A percentile compares a stretch with the other conserved stretches of the same genome.
phyloP scores from a whole-genome alignment of 2,888 invertebrate species.

The Platycheirus albimanus region DNA sequence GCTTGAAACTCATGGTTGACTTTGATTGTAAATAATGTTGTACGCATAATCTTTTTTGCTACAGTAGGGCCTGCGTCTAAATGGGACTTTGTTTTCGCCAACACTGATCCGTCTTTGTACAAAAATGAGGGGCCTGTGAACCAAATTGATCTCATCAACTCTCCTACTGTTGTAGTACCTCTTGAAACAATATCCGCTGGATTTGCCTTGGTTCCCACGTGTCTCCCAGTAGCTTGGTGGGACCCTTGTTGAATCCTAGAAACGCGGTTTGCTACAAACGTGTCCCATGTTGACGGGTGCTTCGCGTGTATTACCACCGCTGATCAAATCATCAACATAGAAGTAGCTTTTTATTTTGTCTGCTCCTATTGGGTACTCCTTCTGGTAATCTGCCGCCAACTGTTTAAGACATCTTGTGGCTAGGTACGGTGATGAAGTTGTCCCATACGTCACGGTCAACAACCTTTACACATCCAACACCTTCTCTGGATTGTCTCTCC shows the following conservation, averaged over 20 bases:
- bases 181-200: background rate
- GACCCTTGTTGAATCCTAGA: background rate
- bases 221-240: conserved; percentile 6
- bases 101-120: background rate
- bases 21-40: no score
- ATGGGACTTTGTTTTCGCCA: background rate
- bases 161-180: background rate
- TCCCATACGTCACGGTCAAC: background rate
- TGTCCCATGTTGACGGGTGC: conserved; percentile 13
- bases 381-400: no score
- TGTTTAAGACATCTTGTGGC: no score
- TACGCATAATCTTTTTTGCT: no score
- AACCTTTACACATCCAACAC: background rate
- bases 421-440: no score
- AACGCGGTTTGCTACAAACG: conserved; percentile 2
- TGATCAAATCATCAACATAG: conserved; percentile 72
- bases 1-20: no score
- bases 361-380: background rate
- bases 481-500: background rate
- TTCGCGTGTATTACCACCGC: background rate
- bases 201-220: background rate
- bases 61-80: no score
- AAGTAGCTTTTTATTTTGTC: conserved; percentile 68
- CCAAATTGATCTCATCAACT: background rate
- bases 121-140: conserved; percentile 11